Evolutionary conservation across 2,888 invertebrate species (phyloP).

Genomic region (Noctua pronuba): DNA sequence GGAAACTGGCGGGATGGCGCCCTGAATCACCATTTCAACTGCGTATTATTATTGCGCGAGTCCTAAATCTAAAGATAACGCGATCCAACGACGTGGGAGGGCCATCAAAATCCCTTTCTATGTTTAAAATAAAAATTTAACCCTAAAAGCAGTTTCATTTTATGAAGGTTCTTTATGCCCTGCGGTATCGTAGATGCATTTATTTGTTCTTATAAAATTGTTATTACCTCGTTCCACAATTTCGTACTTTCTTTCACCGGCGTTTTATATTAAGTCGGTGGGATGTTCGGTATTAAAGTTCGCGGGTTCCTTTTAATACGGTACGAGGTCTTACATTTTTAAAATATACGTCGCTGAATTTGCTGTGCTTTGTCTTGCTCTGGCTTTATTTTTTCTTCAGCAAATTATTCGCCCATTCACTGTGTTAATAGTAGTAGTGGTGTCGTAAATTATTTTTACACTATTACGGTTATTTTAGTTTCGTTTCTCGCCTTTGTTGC

Average conservation of each 20-base stretch:
- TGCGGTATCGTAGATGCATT: conserved; percentile 80
- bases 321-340: conserved; percentile 68
- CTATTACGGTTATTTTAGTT: conserved; percentile 14
- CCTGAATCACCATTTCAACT: conserved; percentile 73
- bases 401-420: conserved; percentile 22
- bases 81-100: conserved; percentile 82
- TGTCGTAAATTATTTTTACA: conserved; percentile 15
- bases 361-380: conserved; percentile 56
- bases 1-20: conserved; percentile 49
- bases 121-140: conserved; percentile 91
- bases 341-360: conserved; percentile 62
- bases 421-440: conserved; percentile 5
- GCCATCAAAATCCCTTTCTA: conserved; percentile 89
- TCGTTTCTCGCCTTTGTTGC: conserved; percentile 6
- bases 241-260: conserved; percentile 73
- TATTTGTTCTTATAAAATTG: conserved; percentile 85
- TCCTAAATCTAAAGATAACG: conserved; percentile 88
- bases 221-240: conserved; percentile 79
- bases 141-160: conserved; percentile 85
- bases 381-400: conserved; percentile 33
- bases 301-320: conserved; percentile 75
- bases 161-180: conserved; percentile 83
- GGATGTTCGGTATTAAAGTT: conserved; percentile 71
- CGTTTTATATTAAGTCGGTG: conserved; percentile 71
- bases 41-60: conserved; percentile 79